These are phyloP conservation scores for Diploptera punctata DNA, from an alignment of 2,888 invertebrate species.

Conservation along the genomic window DNA sequence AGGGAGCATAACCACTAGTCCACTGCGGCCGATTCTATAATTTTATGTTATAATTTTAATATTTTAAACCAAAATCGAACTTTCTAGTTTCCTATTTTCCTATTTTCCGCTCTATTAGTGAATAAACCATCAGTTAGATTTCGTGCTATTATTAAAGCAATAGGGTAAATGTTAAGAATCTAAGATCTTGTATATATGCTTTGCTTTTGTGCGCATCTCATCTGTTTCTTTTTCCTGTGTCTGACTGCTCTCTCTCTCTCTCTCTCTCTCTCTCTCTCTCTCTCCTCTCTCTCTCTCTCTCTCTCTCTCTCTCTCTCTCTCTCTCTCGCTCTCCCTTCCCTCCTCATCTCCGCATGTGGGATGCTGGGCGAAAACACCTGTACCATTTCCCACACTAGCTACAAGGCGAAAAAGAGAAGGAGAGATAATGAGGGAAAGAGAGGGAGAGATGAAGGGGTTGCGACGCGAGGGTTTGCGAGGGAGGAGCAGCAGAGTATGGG, in stretches of 20 bases:
- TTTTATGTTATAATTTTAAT: too few species aligned
- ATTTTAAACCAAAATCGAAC: too few species aligned
- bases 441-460: not conserved
- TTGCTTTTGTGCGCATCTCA: not conserved
- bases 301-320: too few species aligned
- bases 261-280: not conserved
- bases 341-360: slow-evolving; percentile 12
- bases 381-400: slow-evolving; percentile 34
- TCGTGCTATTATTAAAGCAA: too few species aligned
- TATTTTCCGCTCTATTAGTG: too few species aligned
- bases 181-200: not conserved
- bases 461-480: not conserved
- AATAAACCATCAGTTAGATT: too few species aligned
- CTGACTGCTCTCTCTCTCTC: not conserved
- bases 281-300: not conserved
- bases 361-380: slow-evolving; percentile 31
- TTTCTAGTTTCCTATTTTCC: too few species aligned
- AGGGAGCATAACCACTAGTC: too few species aligned
- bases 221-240: not conserved
- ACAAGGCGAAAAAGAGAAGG: slow-evolving; percentile 20
- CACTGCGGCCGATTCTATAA: too few species aligned
- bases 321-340: too few species aligned
- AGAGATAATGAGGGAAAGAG: not conserved
- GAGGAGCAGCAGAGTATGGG: slow-evolving; percentile 10
- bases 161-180: too few species aligned